Conservation (phyloP, 2,797 vertebrate species). For the Eupleurogrammus muticus region DNA sequence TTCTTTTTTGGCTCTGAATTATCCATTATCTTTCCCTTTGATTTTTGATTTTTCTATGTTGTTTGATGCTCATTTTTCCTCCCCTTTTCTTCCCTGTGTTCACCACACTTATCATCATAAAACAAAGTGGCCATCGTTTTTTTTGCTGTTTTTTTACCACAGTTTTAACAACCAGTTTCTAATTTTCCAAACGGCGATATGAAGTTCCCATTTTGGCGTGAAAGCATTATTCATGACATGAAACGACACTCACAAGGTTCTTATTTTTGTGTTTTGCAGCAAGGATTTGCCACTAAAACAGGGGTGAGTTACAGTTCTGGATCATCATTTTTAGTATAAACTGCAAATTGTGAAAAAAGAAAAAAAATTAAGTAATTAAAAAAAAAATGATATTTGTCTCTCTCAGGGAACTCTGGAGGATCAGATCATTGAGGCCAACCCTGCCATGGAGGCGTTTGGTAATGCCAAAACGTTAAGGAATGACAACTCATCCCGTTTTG, state of each 20-base stretch:
- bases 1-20: conserved; percentile 40
- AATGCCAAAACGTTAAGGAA: conserved; percentile 96
- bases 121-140: conserved; percentile 52
- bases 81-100: conserved; percentile 55
- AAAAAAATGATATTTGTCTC: not conserved
- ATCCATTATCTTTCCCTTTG: conserved; percentile 49
- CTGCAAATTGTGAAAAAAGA: not conserved
- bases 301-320: conserved; percentile 70
- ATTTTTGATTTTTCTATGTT: conserved; percentile 60
- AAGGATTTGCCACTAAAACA: conserved; percentile 76
- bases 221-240: conserved; percentile 8
- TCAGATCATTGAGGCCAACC: conserved; percentile 97
- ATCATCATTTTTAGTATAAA: not conserved
- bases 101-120: conserved; percentile 56
- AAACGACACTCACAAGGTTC: conserved; percentile 36
- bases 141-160: conserved; percentile 35
- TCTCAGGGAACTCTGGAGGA: conserved; percentile 93
- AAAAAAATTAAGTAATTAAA: not conserved
- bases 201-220: conserved; percentile 50
- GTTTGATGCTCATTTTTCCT: conserved; percentile 63
- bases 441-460: conserved; percentile 96
- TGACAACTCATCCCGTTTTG: conserved; percentile 96
- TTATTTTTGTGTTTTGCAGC: conserved; percentile 48
- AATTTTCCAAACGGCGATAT: conserved; percentile 51
- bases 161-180: conserved; percentile 60